Percentiles rank a stretch among this genome's conserved stretches.
Conservation (phyloP, 2,888 invertebrate genomes). For the Harpalus rufipes region DNA sequence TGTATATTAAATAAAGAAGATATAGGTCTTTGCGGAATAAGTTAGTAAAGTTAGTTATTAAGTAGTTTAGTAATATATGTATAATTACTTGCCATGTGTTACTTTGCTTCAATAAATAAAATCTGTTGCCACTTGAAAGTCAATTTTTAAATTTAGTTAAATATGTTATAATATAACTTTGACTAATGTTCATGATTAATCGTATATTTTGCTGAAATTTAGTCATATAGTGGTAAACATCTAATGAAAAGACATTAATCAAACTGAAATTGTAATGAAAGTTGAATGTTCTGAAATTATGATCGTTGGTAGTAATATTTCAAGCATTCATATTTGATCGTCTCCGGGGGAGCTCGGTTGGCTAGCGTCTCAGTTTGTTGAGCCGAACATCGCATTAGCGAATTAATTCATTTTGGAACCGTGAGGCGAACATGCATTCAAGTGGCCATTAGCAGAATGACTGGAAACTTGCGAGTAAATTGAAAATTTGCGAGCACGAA, state of each 20-base stretch:
- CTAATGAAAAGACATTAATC: neutral
- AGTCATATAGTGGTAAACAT: neutral
- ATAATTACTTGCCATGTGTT: too few species aligned
- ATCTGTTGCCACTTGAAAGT: too few species aligned
- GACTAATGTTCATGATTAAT: too few species aligned
- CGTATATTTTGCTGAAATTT: neutral
- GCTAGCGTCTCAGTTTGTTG: neutral
- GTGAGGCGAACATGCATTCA: constrained; percentile 42
- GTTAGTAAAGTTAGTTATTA: too few species aligned
- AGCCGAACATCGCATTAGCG: constrained; percentile 31
- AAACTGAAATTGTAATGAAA: neutral
- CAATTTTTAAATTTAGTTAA: too few species aligned
- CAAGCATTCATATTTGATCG: constrained; percentile 1
- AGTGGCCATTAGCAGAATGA: constrained; percentile 56
- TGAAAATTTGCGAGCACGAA: constrained; percentile 49
- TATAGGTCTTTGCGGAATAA: too few species aligned
- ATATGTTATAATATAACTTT: too few species aligned
- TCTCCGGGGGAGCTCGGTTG: neutral
- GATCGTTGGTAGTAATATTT: neutral
- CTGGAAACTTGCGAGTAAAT: constrained; percentile 39
- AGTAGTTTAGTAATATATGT: too few species aligned
- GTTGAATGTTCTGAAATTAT: neutral
- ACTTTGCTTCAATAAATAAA: too few species aligned
- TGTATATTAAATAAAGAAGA: too few species aligned
- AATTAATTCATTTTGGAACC: constrained; percentile 50